Base-by-base conservation (phyloP, 2,888 invertebrate species). In the Campaea margaritaria region DNA sequence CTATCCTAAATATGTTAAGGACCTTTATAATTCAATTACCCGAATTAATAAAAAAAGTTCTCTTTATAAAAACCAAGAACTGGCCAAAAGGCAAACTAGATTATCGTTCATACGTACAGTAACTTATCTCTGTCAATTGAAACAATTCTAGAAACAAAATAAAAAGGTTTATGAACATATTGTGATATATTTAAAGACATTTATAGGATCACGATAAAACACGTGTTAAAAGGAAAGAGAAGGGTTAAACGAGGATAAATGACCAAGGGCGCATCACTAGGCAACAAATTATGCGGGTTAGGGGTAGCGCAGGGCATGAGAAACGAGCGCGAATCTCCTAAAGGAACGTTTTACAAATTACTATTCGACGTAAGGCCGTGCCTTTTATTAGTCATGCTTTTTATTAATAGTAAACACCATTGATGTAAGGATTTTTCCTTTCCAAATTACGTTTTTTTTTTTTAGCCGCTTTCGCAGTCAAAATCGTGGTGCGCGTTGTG, bases 271-370 rank as follows among this genome's bases (percentile, higher is more conserved):
- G 72, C 68, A 73, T 69, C 67, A 66, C 68, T 71, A 59, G 64
- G 68, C 72, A 75, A 76, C 78, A 79, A 84, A 83, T 83, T 80
- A 79, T 78, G 74, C 71, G 74, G 74, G 74, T 69, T 62, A 67
- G 69, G 74, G 61, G 56, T 57, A 58, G 9, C 31, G 48, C 49
- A 62, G 74, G 74, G 72, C 73, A 73, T 66, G 68, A 74, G 76
- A 76, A 80, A 81, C 74, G 70, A 74, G 71, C 63, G 70, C 69
- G 42, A 57, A 59, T 56, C 60, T 70, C 67, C 70, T 65, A 55
- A 68, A 21, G 21, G 21, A 21, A 3, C 65, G 72, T 67, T 63
- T 68, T 36, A 13, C n/a, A 62, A 34, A 12, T 7, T 14, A 34
- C 31, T 31, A 31, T 31, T 31, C 8, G 7, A 31, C 10, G 31